A percentile compares a stretch with the other conserved stretches of the same genome.
These are phyloP conservation scores for Nansenia antarctica DNA, from an alignment of 2,113 vertebrate genomes.

Conservation along the genomic window DNA sequence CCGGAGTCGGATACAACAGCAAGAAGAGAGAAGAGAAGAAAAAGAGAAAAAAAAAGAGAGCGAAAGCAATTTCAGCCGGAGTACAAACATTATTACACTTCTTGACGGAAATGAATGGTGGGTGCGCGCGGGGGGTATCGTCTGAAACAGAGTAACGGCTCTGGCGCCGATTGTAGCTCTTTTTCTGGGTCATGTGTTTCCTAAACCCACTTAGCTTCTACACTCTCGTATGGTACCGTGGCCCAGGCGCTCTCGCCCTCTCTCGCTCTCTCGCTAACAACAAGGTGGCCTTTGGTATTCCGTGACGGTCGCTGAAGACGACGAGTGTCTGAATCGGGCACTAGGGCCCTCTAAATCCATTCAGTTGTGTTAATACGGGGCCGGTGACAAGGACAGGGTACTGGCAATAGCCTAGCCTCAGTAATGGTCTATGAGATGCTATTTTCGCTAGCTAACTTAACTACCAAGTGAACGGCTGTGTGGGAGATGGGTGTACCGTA, in stretches of 20 bases:
- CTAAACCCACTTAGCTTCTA: background rate
- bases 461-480: constrained; percentile 9
- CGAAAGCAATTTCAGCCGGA: constrained; percentile 76
- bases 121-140: constrained; percentile 12
- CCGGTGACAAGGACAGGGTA: constrained; percentile 46
- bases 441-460: constrained; percentile 40
- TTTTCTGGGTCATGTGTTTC: background rate
- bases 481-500: constrained; percentile 4
- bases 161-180: background rate
- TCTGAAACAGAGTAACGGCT: constrained; percentile 44
- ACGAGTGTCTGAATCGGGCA: background rate
- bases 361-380: constrained; percentile 52
- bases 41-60: too few species aligned
- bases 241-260: too few species aligned
- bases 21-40: too few species aligned
- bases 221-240: background rate
- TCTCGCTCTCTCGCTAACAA: too few species aligned
- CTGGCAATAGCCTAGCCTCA: constrained; percentile 38
- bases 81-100: constrained; percentile 73
- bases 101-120: constrained; percentile 71
- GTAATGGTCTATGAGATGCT: too few species aligned
- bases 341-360: constrained; percentile 38
- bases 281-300: background rate
- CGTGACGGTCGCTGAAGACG: background rate
- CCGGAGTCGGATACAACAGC: too few species aligned